Percentiles rank a stretch among this genome's conserved stretches.
phyloP scores from a whole-genome alignment of 2,113 vertebrate species.

The Ursus arctos region DNA sequence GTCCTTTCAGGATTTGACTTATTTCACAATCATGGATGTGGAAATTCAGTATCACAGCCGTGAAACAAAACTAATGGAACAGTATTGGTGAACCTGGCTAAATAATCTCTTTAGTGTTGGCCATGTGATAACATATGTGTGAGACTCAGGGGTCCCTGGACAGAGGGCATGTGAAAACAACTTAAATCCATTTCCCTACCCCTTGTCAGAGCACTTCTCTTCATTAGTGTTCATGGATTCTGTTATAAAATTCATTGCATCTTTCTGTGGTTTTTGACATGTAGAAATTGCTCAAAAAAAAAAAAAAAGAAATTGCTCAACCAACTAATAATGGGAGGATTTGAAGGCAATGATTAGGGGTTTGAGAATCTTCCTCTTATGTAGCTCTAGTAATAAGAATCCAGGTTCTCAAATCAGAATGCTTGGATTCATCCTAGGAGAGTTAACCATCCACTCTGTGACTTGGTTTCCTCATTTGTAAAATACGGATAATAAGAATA shows the following conservation, averaged over 20 bases:
- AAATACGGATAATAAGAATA: neutral
- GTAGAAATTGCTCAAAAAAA: neutral
- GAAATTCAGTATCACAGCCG: neutral
- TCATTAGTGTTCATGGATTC: neutral
- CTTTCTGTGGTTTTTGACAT: neutral
- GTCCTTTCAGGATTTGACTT: neutral
- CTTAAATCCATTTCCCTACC: neutral
- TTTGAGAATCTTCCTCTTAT: neutral
- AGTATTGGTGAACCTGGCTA: neutral
- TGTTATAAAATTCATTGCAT: neutral
- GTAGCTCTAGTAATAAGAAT: neutral
- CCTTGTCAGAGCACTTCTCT: neutral
- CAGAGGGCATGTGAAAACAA: neutral
- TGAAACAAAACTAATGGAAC: neutral
- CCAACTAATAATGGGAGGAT: neutral
- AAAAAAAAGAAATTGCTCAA: neutral
- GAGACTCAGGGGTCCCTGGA: neutral
- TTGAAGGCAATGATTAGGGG: fast-evolving
- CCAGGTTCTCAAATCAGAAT: neutral
- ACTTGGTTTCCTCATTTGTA: slow-evolving; percentile 19
- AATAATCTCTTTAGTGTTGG: neutral
- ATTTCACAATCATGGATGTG: neutral
- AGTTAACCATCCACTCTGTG: neutral
- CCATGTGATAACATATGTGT: neutral
- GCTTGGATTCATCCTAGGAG: neutral